phyloP scores from a whole-genome alignment of 2,113 vertebrate species.

The Passer montanus region DNA sequence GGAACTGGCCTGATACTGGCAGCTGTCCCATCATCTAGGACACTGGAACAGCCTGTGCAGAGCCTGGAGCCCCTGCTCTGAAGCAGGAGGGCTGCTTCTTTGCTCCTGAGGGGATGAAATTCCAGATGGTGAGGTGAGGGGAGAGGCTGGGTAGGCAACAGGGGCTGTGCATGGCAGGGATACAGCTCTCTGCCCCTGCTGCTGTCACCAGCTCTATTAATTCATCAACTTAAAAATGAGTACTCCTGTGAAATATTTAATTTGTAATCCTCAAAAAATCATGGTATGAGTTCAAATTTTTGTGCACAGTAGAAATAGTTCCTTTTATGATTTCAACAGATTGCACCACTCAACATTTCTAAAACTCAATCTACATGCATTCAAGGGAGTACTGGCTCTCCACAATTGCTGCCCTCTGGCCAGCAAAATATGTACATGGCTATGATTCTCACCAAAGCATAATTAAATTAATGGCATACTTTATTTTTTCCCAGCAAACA shows the following conservation, averaged over 20 bases:
- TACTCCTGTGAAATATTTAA: neutral
- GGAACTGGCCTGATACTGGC: neutral
- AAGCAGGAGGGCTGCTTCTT: neutral
- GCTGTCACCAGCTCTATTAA: neutral
- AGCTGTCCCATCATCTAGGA: fast-evolving
- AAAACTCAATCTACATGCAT: neutral
- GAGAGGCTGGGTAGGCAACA: neutral
- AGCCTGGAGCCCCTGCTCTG: neutral
- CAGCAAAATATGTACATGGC: neutral
- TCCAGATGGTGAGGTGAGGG: neutral
- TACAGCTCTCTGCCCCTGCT: neutral
- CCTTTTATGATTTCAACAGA: neutral
- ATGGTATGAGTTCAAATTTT: neutral
- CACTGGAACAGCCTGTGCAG: neutral
- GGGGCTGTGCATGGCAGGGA: neutral
- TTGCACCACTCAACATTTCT: neutral
- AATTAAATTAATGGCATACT: neutral
- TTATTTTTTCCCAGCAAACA: neutral
- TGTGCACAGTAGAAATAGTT: neutral
- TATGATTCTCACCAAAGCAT: neutral
- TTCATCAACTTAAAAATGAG: neutral
- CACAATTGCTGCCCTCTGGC: neutral
- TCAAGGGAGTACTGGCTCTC: neutral
- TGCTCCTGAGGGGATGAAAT: neutral
- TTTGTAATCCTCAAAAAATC: neutral